Percentiles rank a stretch among this genome's conserved stretches.
phyloP scores from a whole-genome alignment of 2,888 invertebrate species.

The Acanthosepion esculentum region DNA sequence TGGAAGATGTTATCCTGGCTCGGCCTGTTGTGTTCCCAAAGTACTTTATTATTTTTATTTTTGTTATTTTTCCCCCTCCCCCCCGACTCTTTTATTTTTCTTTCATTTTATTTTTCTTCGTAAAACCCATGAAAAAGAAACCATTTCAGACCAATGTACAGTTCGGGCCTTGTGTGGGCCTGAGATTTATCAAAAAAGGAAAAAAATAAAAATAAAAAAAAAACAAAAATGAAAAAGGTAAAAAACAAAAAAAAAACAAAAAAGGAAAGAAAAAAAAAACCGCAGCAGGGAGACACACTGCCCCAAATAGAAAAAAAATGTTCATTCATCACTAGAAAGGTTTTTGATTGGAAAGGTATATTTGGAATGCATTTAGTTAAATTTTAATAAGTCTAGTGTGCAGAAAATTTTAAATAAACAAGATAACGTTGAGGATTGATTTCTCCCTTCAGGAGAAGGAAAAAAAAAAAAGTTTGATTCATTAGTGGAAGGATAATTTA shows the following conservation, averaged over 20 bases:
- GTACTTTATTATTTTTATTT: background rate
- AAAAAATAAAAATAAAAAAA: too few species aligned
- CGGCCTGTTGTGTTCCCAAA: background rate
- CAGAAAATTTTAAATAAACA: background rate
- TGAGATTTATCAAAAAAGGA: background rate
- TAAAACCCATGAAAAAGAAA: background rate
- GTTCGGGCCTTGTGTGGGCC: conserved; percentile 33
- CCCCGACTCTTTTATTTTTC: background rate
- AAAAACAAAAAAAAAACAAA: too few species aligned
- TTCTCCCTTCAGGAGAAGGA: conserved; percentile 5
- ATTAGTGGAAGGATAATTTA: conserved; percentile 24
- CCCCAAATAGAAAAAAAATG: background rate
- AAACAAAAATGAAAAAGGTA: too few species aligned
- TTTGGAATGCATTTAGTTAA: background rate
- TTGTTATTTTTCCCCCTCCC: background rate
- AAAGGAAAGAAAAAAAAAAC: too few species aligned
- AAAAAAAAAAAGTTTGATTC: background rate
- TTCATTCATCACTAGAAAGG: conserved; percentile 33
- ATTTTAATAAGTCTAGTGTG: conserved; percentile 2
- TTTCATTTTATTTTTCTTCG: background rate
- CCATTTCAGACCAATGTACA: conserved; percentile 33
- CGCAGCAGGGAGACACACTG: background rate
- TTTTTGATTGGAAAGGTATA: background rate
- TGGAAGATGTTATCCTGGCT: conserved; percentile 11
- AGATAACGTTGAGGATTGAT: conserved; percentile 33